Evolutionary conservation across 2,888 invertebrate species (phyloP).

Genomic region (Drosophila melanosoma): DNA sequence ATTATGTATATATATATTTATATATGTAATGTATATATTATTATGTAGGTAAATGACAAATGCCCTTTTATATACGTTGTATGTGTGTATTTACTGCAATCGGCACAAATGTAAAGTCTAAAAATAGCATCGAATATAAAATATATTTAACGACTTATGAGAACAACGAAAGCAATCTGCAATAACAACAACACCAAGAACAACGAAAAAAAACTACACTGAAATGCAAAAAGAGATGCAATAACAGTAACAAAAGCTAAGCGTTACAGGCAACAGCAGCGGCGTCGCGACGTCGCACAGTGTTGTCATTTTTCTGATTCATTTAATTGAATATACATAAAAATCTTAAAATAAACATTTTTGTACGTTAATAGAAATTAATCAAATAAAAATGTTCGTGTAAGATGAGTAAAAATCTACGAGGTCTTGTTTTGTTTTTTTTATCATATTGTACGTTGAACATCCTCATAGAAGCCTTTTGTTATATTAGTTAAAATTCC

Average conservation of each 20-base stretch:
- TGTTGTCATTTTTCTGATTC: neutral
- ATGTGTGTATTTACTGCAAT: constrained; percentile 10
- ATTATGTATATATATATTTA: neutral
- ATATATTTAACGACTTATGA: constrained; percentile 58
- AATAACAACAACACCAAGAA: constrained; percentile 27
- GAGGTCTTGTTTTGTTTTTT: neutral
- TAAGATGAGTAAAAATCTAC: neutral
- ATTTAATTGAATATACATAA: neutral
- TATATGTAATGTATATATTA: neutral
- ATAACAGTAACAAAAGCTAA: constrained; percentile 44
- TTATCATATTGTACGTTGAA: neutral
- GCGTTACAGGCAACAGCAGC: constrained; percentile 6
- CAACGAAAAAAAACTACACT: constrained; percentile 20
- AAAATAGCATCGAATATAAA: constrained; percentile 56
- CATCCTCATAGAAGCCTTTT: neutral
- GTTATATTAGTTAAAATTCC: neutral
- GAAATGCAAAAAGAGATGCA: constrained; percentile 27
- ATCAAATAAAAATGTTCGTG: neutral
- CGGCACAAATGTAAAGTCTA: constrained; percentile 45
- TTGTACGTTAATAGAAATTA: neutral
- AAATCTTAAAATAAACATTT: neutral
- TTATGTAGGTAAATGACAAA: neutral
- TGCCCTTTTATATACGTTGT: neutral
- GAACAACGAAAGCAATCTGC: constrained; percentile 26
- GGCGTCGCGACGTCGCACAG: constrained; percentile 12